Conservation (phyloP, 2,797 vertebrate species). For the Sebastes itinus region DNA sequence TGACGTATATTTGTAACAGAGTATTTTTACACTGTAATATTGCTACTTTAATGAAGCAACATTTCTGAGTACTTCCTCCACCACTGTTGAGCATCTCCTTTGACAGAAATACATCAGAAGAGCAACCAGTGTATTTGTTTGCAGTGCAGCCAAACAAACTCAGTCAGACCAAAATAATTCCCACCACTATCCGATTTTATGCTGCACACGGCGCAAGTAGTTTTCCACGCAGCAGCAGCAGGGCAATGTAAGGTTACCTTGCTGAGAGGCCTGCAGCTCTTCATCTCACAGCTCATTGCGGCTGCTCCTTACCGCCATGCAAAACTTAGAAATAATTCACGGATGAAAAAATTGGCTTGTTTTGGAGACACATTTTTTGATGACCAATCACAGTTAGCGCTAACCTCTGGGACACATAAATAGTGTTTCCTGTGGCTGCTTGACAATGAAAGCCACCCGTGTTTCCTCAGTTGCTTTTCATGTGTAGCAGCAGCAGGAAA, state of each 20-base stretch:
- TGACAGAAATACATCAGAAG: background rate
- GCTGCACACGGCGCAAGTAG: background rate
- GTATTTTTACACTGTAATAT: too few species aligned
- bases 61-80: too few species aligned
- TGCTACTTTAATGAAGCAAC: too few species aligned
- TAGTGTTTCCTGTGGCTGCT: background rate
- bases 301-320: background rate
- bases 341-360: background rate
- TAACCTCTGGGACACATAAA: background rate
- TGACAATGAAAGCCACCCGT: background rate
- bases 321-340: background rate
- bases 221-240: constrained; percentile 1
- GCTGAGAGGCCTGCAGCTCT: background rate
- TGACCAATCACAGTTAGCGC: background rate
- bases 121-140: background rate
- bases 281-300: background rate
- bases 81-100: background rate
- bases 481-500: background rate
- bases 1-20: too few species aligned
- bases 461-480: background rate
- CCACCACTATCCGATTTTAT: background rate
- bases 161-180: background rate
- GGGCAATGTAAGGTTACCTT: background rate
- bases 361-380: background rate
- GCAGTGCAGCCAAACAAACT: constrained; percentile 2